Conservation (phyloP, 2,888 invertebrate species). For the Psococerastis gibbosa region DNA sequence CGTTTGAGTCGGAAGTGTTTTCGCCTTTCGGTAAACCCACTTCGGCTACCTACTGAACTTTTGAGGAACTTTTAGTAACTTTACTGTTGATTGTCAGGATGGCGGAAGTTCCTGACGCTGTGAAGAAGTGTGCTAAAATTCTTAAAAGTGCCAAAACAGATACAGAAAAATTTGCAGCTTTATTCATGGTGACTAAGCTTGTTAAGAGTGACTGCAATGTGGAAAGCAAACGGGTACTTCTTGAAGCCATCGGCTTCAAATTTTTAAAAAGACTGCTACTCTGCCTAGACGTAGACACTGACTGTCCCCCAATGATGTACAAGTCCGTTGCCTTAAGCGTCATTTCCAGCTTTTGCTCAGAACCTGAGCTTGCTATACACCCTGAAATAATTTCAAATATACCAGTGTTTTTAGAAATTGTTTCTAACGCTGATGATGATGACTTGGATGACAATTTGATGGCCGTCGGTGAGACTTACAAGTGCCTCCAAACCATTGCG, state of each 20-base stretch:
- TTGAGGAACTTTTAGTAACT: no score
- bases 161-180: constrained; percentile 78
- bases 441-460: constrained; percentile 73
- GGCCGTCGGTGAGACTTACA: constrained; percentile 70
- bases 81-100: no score
- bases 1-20: no score
- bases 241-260: constrained; percentile 76
- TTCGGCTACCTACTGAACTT: no score
- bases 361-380: constrained; percentile 59
- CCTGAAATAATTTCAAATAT: constrained; percentile 68
- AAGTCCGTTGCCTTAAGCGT: constrained; percentile 80
- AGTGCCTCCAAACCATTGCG: constrained; percentile 65
- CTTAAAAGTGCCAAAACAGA: constrained; percentile 63
- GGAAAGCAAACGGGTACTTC: constrained; percentile 52
- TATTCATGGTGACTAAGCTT: constrained; percentile 81
- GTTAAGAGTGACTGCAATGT: constrained; percentile 64
- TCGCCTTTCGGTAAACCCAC: no score
- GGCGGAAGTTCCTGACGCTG: constrained; percentile 40
- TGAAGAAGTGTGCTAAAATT: constrained; percentile 67
- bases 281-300: constrained; percentile 57
- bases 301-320: constrained; percentile 76
- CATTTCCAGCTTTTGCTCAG: constrained; percentile 67
- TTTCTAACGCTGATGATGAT: constrained; percentile 62
- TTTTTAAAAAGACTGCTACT: constrained; percentile 66
- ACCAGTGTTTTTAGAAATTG: constrained; percentile 65